Base-by-base conservation (phyloP, 2,797 vertebrate species). In the Menidia menidia region DNA sequence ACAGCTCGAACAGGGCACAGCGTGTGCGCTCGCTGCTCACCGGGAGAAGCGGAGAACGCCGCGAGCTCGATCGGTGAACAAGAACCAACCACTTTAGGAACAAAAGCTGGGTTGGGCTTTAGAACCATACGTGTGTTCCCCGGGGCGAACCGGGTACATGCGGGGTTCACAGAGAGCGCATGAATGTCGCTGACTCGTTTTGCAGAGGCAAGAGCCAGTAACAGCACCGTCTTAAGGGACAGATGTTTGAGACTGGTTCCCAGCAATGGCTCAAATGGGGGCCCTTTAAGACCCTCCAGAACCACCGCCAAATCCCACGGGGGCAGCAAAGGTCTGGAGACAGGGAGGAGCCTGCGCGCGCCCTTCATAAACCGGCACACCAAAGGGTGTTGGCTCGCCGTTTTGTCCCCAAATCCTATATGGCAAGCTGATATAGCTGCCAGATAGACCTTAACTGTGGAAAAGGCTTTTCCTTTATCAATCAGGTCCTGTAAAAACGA, bases 381-480 rank as follows among this genome's bases (percentile, higher is more conserved):
- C 6, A 19, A 48, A 47, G 47, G n/a, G 18, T 48, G 18, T 48
- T 19, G 47, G 8, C 47, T 8, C 7, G 47, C 8, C 2, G 7
- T 48, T 18, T 48, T 18, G 33, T 35, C 33, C 33, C 33, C 33
- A 35, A 35, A 35, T 35, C 33, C 33, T 35, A 35, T 8, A 35
- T 35, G 33, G 33, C 33, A 35, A 35, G 33, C 33, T 8, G 33
- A 4, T 35, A 35, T 35, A 35, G 33, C 33, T 35, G 33, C 33
- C 33, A 35, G 33, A 35, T 35, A 35, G 8, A 35, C 33, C 33
- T 51, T 51, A 25, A 51, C 12, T 9, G 50, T 51, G 50, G 52
- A 54, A 32, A 54, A 54, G 13, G 52, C 30, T 54, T 54, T 54
- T 32, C 52, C 30, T 30, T 54, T 54, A 32, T 32, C 52, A 31